Evolutionary conservation across 2,888 invertebrate genomes (phyloP).

Genomic region (Piscicola geometra): DNA sequence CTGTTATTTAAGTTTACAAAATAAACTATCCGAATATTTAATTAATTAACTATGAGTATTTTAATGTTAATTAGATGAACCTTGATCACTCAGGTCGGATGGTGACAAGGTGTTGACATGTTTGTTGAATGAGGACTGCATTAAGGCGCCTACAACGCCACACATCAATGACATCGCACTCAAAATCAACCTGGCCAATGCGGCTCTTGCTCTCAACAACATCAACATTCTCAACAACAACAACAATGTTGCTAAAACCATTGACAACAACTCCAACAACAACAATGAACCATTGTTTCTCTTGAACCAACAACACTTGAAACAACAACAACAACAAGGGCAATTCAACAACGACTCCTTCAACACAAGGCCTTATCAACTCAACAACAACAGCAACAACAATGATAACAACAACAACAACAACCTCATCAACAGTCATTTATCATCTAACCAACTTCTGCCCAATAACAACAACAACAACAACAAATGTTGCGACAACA

Average conservation of each 20-base stretch:
- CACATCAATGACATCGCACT: constrained; percentile 31
- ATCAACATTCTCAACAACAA: constrained; percentile 19
- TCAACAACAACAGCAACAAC: constrained; percentile 23
- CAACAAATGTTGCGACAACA: neutral
- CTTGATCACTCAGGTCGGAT: constrained; percentile 37
- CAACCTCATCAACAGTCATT: neutral
- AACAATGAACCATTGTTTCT: neutral
- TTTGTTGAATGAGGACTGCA: constrained; percentile 40
- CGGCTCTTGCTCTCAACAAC: constrained; percentile 32
- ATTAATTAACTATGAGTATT: too few species aligned
- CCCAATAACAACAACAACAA: neutral
- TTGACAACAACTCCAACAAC: neutral
- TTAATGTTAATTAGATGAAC: too few species aligned
- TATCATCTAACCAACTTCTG: too few species aligned
- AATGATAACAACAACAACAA: neutral
- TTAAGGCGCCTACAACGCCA: constrained; percentile 17
- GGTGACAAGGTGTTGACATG: constrained; percentile 43
- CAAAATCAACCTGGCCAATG: constrained; percentile 23
- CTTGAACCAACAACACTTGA: neutral
- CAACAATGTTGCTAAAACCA: constrained; percentile 2
- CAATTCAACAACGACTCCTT: constrained; percentile 5
- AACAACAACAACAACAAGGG: constrained; percentile 4
- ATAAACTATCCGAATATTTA: too few species aligned
- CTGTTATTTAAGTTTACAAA: too few species aligned
- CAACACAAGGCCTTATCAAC: neutral